phyloP scores from a whole-genome alignment of 2,113 vertebrate species.

The Sturnus vulgaris region DNA sequence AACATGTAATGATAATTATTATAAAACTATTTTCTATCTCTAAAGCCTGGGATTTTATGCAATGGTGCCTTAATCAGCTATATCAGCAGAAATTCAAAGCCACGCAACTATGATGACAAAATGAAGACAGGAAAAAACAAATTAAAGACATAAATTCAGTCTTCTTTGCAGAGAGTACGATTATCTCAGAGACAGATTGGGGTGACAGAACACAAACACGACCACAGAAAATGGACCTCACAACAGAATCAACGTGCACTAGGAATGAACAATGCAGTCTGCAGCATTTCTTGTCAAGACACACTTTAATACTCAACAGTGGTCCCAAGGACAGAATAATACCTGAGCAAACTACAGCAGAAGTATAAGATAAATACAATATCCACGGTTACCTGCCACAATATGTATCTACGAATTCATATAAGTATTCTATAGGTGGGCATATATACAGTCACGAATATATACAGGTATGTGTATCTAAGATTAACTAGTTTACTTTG shows the following conservation, averaged over 20 bases:
- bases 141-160: not conserved
- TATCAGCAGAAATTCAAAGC: not conserved
- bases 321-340: not conserved
- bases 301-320: not conserved
- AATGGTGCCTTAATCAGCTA: not conserved
- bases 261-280: not conserved
- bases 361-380: not conserved
- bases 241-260: accelerated
- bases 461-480: not conserved
- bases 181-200: not conserved
- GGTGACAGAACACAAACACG: not conserved
- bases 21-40: not conserved
- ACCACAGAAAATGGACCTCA: not conserved
- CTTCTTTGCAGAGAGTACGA: not conserved
- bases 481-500: not conserved
- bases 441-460: not conserved
- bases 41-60: not conserved
- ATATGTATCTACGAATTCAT: not conserved
- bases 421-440: not conserved
- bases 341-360: not conserved
- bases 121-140: not conserved
- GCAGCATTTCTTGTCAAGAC: not conserved
- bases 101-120: not conserved
- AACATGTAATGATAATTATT: not conserved
- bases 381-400: accelerated